These are phyloP conservation scores for Meteorus colon DNA, from an alignment of 2,888 invertebrate species.

Conservation along the genomic window DNA sequence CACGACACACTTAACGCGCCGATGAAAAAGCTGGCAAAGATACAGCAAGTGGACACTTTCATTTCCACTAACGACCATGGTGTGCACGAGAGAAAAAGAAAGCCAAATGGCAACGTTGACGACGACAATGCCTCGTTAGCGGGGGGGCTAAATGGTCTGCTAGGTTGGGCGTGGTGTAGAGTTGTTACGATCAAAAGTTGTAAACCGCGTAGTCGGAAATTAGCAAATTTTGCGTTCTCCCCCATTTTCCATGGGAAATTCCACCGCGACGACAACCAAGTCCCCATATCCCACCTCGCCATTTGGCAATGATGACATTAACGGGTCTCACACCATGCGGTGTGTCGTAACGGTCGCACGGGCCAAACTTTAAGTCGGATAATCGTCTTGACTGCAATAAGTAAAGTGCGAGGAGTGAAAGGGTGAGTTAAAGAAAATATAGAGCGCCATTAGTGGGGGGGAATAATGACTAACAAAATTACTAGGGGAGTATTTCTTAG, in stretches of 20 bases:
- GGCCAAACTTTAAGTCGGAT: constrained; percentile 53
- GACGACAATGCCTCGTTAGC: constrained; percentile 69
- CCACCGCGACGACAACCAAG: constrained; percentile 15
- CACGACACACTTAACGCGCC: constrained; percentile 10
- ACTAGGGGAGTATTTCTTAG: neutral
- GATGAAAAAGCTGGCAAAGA: neutral
- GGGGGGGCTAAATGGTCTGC: constrained; percentile 50
- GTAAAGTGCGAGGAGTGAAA: constrained; percentile 16
- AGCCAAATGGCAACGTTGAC: constrained; percentile 38
- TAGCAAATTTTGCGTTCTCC: constrained; percentile 54
- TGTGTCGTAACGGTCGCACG: constrained; percentile 37
- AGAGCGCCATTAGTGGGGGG: neutral
- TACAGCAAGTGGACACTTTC: constrained; percentile 27
- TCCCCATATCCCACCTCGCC: neutral
- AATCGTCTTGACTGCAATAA: constrained; percentile 39
- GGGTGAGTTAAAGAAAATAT: neutral
- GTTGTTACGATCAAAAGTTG: constrained; percentile 65
- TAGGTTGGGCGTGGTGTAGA: constrained; percentile 54
- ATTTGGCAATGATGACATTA: constrained; percentile 47
- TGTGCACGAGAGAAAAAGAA: neutral
- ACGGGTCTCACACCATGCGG: constrained; percentile 45
- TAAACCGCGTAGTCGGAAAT: constrained; percentile 63
- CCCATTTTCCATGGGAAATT: constrained; percentile 30
- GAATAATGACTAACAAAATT: constrained; percentile 14
- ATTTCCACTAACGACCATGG: constrained; percentile 26